Base-by-base conservation (phyloP, 2,888 invertebrate genomes). In the Scaptodrosophila latifasciaeformis region DNA sequence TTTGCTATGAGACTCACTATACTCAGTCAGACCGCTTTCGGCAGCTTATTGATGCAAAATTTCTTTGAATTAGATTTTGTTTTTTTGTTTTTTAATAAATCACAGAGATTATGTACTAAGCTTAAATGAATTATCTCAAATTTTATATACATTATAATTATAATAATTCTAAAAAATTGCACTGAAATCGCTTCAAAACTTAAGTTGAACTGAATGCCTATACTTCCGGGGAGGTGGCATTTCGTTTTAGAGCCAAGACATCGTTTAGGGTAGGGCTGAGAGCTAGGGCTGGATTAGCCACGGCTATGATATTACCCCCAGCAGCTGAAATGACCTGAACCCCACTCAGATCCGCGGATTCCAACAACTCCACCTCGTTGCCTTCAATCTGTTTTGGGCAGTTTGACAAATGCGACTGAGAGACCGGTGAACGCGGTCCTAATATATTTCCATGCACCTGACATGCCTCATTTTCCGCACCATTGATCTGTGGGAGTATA, bases 291-390 rank as follows among this genome's bases (percentile, higher is more conserved):
- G 95, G 95, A 89, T 95, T 95, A 17, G 95, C 93, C 1, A 95
- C 95, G 0, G 95, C 95, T 70, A 95, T 95, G 81, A 95, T 95
- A 84, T 93, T 93, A 84, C 93, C 93, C 0, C 94, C 95, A 10
- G 94, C 91, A 0, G 94, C 92, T 0, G 95, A 93, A 59, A 95
- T 93, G 61, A 95, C 92, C 88, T 94, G 90, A 0, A 92, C 91
- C 18, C 90, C 85, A 2, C 77, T 54, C 2, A 68, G 53, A 47
- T 81, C 83, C 17, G 69, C 59, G 0, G 76, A 57, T 42, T 75
- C 81, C 4, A 30, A 34, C 6, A 49, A 46, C 37, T 29, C 46
- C 29, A 43, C 39, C 3, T 27, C 49, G 7, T 34, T 18, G 12
- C 21, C 12, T 1, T 34, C n/a, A 9, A 2, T n/a, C 18, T 13